Percentiles rank a stretch among this genome's conserved stretches.
These are phyloP conservation scores for Rhizoglyphus robini DNA, from an alignment of 1,140 invertebrate species.

Conservation along the genomic window DNA sequence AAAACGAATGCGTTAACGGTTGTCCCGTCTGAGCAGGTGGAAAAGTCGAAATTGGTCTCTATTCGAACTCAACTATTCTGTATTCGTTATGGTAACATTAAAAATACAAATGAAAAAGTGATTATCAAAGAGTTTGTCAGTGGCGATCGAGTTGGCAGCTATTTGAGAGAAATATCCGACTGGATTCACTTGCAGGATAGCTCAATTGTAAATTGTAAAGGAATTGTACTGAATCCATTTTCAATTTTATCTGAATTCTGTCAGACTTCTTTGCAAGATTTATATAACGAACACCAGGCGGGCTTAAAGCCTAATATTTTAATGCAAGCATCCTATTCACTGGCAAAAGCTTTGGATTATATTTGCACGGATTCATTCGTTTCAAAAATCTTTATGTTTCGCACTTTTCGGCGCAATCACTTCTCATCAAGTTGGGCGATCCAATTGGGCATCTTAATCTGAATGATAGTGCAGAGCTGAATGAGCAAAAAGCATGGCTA, in stretches of 20 bases:
- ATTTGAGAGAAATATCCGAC: slow-evolving; percentile 11
- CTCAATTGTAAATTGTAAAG: slow-evolving; percentile 9
- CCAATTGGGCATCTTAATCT: slow-evolving; percentile 45
- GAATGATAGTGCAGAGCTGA: neutral
- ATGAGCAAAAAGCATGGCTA: slow-evolving; percentile 21
- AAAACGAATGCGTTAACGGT: slow-evolving; percentile 1
- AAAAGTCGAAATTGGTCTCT: slow-evolving; percentile 2
- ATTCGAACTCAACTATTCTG: neutral
- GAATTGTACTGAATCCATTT: slow-evolving; percentile 39
- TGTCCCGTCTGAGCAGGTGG: neutral
- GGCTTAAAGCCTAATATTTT: slow-evolving; percentile 51
- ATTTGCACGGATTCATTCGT: slow-evolving; percentile 70
- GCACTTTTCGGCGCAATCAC: slow-evolving; percentile 46
- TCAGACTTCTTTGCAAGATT: slow-evolving; percentile 34
- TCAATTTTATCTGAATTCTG: slow-evolving; percentile 66
- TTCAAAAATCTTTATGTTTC: slow-evolving; percentile 65
- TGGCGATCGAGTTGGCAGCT: neutral
- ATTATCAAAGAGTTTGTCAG: slow-evolving; percentile 17
- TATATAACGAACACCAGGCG: neutral
- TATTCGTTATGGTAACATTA: neutral
- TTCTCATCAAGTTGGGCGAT: slow-evolving; percentile 63
- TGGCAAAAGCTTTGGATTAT: slow-evolving; percentile 65
- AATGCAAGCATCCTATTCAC: slow-evolving; percentile 55
- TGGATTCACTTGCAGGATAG: slow-evolving; percentile 17
- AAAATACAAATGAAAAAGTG: slow-evolving; percentile 10